A percentile compares a stretch with the other conserved stretches of the same genome.
These are phyloP conservation scores for Leucoraja erinaceus DNA, from an alignment of 2,113 vertebrate genomes.

Conservation along the genomic window DNA sequence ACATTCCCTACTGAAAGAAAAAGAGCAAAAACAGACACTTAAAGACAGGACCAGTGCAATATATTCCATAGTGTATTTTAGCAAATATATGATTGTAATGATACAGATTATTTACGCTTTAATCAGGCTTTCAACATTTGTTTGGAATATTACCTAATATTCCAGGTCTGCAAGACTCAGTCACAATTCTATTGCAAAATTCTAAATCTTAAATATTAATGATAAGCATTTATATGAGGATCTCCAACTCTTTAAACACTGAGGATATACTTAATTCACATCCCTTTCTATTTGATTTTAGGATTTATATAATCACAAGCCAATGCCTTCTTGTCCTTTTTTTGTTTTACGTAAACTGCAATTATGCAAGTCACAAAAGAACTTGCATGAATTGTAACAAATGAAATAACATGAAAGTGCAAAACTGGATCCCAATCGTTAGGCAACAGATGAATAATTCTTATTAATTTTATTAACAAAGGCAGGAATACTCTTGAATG, in stretches of 20 bases:
- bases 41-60: neutral
- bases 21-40: neutral
- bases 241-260: neutral
- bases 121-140: neutral
- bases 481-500: neutral
- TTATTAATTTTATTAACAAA: neutral
- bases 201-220: neutral
- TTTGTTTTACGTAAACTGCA: neutral
- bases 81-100: neutral
- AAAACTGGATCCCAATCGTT: neutral
- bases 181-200: neutral
- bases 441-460: neutral
- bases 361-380: neutral
- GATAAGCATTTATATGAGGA: neutral
- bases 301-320: neutral
- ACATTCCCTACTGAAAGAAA: neutral
- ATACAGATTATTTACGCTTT: neutral
- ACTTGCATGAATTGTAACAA: neutral
- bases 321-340: neutral
- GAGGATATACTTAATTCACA: neutral
- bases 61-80: neutral
- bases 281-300: neutral
- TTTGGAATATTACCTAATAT: neutral
- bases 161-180: neutral
- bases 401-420: neutral